A percentile compares a stretch with the other conserved stretches of the same genome.
Evolutionary conservation across 2,888 invertebrate genomes (phyloP).

Genomic region (Brachyptera risi): DNA sequence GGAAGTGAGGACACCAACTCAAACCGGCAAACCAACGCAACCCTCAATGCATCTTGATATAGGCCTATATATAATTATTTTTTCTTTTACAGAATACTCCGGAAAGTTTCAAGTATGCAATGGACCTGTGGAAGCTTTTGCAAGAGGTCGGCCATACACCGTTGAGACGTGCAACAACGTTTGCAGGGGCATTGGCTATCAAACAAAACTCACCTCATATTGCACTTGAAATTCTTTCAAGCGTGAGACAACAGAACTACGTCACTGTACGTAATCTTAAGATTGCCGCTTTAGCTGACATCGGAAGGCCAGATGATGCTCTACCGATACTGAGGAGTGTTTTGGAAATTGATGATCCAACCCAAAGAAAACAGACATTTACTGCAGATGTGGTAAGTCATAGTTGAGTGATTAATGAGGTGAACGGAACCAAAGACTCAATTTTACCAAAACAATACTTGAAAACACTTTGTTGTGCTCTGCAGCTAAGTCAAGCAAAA

Average conservation of each 20-base stretch:
- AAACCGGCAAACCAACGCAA: no score
- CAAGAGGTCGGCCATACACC: slow-evolving; percentile 53
- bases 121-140: slow-evolving; percentile 58
- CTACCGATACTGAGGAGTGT: slow-evolving; percentile 55
- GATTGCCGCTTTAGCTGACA: slow-evolving; percentile 56
- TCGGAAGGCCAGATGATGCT: slow-evolving; percentile 62
- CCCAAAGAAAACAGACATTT: slow-evolving; percentile 54
- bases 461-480: not conserved
- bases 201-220: slow-evolving; percentile 63
- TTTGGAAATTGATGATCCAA: slow-evolving; percentile 54
- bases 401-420: no score
- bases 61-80: not conserved
- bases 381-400: slow-evolving; percentile 59
- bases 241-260: slow-evolving; percentile 54
- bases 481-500: not conserved
- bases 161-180: slow-evolving; percentile 58
- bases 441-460: not conserved
- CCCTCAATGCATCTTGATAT: no score
- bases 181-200: slow-evolving; percentile 62
- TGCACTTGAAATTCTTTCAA: slow-evolving; percentile 61
- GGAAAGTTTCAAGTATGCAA: slow-evolving; percentile 60
- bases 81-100: slow-evolving; percentile 59
- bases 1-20: no score
- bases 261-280: slow-evolving; percentile 66
- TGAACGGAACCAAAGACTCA: slow-evolving; percentile 14